These are phyloP conservation scores for Cercocebus atys DNA, from an alignment of 2,113 vertebrate genomes.

Conservation along the genomic window DNA sequence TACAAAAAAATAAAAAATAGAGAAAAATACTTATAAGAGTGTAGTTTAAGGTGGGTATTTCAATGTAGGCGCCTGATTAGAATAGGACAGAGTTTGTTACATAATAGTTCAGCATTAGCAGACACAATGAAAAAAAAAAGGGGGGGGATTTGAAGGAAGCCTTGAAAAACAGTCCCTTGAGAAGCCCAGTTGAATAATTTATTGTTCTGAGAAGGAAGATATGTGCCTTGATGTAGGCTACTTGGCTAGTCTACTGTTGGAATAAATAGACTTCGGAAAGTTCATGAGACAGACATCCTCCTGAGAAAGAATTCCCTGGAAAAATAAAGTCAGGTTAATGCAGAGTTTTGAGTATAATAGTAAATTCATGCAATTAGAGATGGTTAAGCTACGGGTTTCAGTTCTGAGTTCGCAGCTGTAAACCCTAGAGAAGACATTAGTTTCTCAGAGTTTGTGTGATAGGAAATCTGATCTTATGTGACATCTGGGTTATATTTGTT, in stretches of 20 bases:
- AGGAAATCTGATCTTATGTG: not conserved
- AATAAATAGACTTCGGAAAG: conserved; percentile 15
- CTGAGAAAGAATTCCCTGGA: not conserved
- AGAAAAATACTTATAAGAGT: not conserved
- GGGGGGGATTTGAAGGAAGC: not conserved
- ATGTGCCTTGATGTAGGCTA: not conserved
- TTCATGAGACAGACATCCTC: not conserved
- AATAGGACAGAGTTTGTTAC: not conserved
- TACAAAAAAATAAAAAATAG: not conserved
- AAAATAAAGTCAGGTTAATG: not conserved
- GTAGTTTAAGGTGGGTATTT: not conserved
- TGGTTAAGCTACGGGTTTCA: not conserved
- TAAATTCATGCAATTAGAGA: not conserved
- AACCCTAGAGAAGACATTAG: not conserved
- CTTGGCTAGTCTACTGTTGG: not conserved
- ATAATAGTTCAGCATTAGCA: not conserved
- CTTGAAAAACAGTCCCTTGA: not conserved
- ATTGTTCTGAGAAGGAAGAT: not conserved
- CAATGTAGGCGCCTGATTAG: not conserved
- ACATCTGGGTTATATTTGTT: not conserved
- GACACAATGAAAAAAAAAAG: not conserved
- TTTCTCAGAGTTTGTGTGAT: not conserved
- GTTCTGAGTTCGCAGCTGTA: not conserved
- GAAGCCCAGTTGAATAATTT: conserved; percentile 34
- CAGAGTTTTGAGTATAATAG: not conserved